A percentile compares a stretch with the other conserved stretches of the same genome.
Evolutionary conservation across 2,113 vertebrate genomes (phyloP).

Genomic region (Cyphomyrus plagiostoma): DNA sequence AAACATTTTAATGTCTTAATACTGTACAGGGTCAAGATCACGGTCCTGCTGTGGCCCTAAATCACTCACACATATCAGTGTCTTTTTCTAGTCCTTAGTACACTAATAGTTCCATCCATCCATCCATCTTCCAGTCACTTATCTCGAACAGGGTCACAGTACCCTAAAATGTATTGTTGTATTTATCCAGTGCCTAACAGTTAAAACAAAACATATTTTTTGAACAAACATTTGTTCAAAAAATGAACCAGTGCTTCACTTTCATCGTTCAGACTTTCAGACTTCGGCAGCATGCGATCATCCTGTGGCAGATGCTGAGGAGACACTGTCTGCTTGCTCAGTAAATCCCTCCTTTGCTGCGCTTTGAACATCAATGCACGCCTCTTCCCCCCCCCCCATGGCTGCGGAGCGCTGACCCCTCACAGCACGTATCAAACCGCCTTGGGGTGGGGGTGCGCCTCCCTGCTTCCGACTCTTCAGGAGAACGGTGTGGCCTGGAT

Average conservation of each 20-base stretch:
- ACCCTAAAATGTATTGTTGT: not conserved
- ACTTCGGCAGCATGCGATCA: not conserved
- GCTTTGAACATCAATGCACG: not conserved
- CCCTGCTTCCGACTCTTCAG: not conserved
- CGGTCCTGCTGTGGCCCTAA: not conserved
- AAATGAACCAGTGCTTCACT: not conserved
- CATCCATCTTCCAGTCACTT: not conserved
- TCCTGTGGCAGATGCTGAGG: not conserved
- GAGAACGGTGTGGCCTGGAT: not conserved
- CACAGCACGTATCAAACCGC: not conserved
- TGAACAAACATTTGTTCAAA: not conserved
- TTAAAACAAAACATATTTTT: not conserved
- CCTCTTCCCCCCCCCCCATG: not conserved
- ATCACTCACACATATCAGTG: not conserved
- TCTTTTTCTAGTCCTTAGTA: not conserved
- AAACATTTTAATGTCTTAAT: not conserved
- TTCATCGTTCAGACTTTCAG: not conserved
- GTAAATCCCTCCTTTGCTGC: not conserved
- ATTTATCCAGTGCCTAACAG: not conserved
- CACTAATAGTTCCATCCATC: not conserved
- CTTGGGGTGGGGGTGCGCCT: not conserved
- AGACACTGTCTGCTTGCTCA: not conserved
- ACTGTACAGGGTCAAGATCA: not conserved
- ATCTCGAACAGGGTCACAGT: not conserved
- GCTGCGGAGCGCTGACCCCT: not conserved